phyloP scores from a whole-genome alignment of 2,888 invertebrate species.

The Arctia plantaginis region DNA sequence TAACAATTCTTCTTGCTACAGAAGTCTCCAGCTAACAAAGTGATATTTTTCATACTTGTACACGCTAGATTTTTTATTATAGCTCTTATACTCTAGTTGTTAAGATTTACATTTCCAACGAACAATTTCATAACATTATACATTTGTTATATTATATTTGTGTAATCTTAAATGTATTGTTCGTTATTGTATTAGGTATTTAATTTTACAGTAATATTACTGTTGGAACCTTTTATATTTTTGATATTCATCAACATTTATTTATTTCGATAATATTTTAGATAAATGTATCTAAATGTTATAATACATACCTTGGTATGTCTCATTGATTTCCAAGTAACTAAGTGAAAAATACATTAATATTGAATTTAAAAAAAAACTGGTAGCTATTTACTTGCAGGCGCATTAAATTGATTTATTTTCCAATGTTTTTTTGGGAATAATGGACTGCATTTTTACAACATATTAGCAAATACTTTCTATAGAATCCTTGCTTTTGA shows the following conservation, averaged over 20 bases:
- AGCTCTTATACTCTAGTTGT: constrained; percentile 62
- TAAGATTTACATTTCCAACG: constrained; percentile 76
- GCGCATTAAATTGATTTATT: too few relatives aligned
- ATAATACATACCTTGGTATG: too few relatives aligned
- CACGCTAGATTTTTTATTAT: constrained; percentile 68
- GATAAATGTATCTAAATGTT: neutral
- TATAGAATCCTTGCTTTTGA: neutral
- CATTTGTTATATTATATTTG: constrained; percentile 56
- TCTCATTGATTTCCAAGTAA: neutral
- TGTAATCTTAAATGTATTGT: constrained; percentile 56
- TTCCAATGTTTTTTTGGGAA: neutral
- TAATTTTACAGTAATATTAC: constrained; percentile 41
- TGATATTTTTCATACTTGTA: constrained; percentile 77
- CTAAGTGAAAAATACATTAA: neutral
- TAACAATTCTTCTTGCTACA: constrained; percentile 24
- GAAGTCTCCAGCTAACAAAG: constrained; percentile 74
- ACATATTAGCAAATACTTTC: neutral
- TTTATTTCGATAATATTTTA: neutral
- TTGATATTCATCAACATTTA: constrained; percentile 30
- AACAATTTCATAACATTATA: constrained; percentile 66
- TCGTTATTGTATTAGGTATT: constrained; percentile 46
- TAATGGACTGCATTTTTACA: neutral
- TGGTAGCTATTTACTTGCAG: neutral
- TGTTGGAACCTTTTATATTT: constrained; percentile 37
- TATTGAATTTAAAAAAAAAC: neutral